Percentiles rank a stretch among this genome's conserved stretches.
Evolutionary conservation across 1,140 invertebrate genomes (phyloP).

Genomic region (Bombus waltoni): DNA sequence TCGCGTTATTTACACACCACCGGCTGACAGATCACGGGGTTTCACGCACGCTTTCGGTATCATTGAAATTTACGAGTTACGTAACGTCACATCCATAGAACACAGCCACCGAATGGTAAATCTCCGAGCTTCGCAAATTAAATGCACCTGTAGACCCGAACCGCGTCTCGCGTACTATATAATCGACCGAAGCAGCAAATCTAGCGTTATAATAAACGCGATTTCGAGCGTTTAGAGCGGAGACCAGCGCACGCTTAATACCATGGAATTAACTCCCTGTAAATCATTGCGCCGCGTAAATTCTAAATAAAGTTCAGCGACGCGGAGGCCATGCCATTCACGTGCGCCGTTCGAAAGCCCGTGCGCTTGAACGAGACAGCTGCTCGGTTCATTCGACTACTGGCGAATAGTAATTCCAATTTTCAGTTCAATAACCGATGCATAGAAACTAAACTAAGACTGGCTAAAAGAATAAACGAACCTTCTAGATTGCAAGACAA

Average conservation of each 20-base stretch:
- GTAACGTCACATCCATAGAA: slow-evolving; percentile 3
- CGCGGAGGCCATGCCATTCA: not conserved
- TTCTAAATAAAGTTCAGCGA: slow-evolving; percentile 5
- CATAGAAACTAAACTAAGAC: not conserved
- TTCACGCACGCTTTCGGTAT: slow-evolving; percentile 2
- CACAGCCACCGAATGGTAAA: slow-evolving; percentile 20
- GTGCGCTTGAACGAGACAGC: not conserved
- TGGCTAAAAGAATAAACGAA: not conserved
- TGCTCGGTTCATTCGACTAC: too few species aligned
- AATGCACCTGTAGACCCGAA: slow-evolving; percentile 21
- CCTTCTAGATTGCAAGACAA: not conserved
- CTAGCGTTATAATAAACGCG: slow-evolving; percentile 32
- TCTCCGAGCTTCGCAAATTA: slow-evolving; percentile 38
- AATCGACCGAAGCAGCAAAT: not conserved
- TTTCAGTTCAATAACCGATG: not conserved
- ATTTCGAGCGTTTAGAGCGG: not conserved
- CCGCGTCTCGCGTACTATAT: not conserved
- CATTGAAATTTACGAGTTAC: slow-evolving; percentile 17
- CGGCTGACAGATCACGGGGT: not conserved
- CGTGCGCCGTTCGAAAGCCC: not conserved
- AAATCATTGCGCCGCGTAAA: not conserved
- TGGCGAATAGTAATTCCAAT: not conserved
- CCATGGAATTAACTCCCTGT: not conserved
- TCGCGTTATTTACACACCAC: not conserved
- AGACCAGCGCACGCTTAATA: not conserved